Base-by-base conservation (phyloP, 2,113 vertebrate genomes). In the Scalopus aquaticus region DNA sequence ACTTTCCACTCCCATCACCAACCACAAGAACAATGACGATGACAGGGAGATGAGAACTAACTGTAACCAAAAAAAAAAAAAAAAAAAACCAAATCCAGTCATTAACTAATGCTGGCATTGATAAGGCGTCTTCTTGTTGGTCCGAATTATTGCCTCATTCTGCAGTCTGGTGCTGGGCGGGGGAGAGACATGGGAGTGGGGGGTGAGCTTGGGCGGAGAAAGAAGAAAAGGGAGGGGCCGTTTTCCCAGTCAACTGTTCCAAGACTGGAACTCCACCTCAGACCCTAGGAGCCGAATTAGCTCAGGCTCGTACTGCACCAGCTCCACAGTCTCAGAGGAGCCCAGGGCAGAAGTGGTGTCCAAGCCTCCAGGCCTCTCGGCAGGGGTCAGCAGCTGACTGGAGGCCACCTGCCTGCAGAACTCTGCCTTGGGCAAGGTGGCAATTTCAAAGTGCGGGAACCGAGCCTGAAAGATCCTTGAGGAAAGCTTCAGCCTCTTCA, bases 401-500 rank as follows among this genome's bases (percentile, higher is more conserved):
- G 99, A 96, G 0, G 98, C 98, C 46, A 99, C 98, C 98, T 99
- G 99, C 86, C 96, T 98, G 97, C 98, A 98, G 95, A 99, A 99
- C 98, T 99, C 99, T 0, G 98, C 97, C 79, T 97, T 98, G 1
- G 99, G 97, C 97, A 99, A 90, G 92, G 98, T 98, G 97, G 98
- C 98, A n/a, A 99, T 98, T 98, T 99, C 99, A 30, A 99, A 97
- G 98, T 99, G 99, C 0, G 99, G 99, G 97, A 99, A 99, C 19
- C 99, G 99, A 0, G 99, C 99, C 91, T 99, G 98, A 98, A 99
- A 99, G 96, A 99, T 99, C 96, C 99, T 98, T 0, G 99, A 98
- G 0, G 99, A 99, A 94, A 99, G 98, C 98, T 99, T 99, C 93
- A 99, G 98, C 16, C 99, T 98, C 98, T 99, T 99, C 54, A 99